phyloP scores from a whole-genome alignment of 2,888 invertebrate genomes.

The Galeruca laticollis region DNA sequence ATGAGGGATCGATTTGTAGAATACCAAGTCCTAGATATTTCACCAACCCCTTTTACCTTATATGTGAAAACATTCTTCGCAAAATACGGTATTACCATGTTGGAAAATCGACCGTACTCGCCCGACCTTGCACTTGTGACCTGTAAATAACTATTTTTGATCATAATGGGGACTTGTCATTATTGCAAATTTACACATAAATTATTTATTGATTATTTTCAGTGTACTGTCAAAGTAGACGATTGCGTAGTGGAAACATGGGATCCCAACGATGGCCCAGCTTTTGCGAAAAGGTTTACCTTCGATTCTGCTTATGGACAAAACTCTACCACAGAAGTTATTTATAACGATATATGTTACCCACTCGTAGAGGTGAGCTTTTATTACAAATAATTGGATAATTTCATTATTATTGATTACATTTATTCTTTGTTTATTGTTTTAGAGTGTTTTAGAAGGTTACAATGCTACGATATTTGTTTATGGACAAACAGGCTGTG shows the following conservation, averaged over 20 bases:
- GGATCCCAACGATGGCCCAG: slow-evolving; percentile 73
- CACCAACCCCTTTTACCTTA: too few species aligned
- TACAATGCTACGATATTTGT: slow-evolving; percentile 95
- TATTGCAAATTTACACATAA: neutral
- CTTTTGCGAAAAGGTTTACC: slow-evolving; percentile 78
- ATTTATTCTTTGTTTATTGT: slow-evolving; percentile 17
- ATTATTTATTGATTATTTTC: slow-evolving; percentile 34
- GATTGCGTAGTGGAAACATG: slow-evolving; percentile 73
- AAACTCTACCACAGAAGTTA: slow-evolving; percentile 83
- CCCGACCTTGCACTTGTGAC: too few species aligned
- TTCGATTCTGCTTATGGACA: slow-evolving; percentile 88
- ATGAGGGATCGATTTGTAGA: too few species aligned
- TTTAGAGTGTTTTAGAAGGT: slow-evolving; percentile 84
- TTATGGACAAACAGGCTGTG: slow-evolving; percentile 93
- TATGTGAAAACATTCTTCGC: slow-evolving; percentile 5
- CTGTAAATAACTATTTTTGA: too few species aligned
- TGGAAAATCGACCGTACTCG: too few species aligned
- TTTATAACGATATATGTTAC: slow-evolving; percentile 90
- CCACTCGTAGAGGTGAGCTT: slow-evolving; percentile 79
- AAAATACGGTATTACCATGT: neutral
- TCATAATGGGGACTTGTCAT: too few species aligned
- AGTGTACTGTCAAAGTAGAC: slow-evolving; percentile 78
- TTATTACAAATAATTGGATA: neutral
- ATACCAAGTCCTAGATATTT: too few species aligned
- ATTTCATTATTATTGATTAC: too few species aligned